A percentile compares a stretch with the other conserved stretches of the same genome.
These are phyloP conservation scores for Auanema sp. DNA, from an alignment of 2,888 invertebrate species.

Conservation along the genomic window DNA sequence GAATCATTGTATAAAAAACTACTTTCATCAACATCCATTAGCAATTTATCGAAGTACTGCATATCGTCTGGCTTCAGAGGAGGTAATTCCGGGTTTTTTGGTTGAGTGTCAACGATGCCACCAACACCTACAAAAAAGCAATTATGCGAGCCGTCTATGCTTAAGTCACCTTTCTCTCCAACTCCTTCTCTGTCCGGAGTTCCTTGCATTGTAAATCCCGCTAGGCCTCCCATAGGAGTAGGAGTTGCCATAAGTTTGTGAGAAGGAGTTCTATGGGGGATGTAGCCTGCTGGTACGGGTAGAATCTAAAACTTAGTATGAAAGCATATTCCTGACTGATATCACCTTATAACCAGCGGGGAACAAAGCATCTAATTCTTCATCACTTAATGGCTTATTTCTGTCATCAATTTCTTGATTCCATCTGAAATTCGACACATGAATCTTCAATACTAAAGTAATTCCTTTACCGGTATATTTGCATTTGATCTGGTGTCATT, in stretches of 20 bases:
- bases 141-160: background rate
- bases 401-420: conserved; percentile 90
- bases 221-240: conserved; percentile 77
- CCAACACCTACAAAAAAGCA: conserved; percentile 42
- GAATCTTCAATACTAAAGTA: background rate
- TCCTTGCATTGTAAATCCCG: conserved; percentile 86
- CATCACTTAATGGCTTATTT: conserved; percentile 91
- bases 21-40: conserved; percentile 97
- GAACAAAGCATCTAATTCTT: conserved; percentile 94
- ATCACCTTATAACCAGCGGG: conserved; percentile 98
- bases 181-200: conserved; percentile 59
- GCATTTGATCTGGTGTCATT: conserved; percentile 98
- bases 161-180: conserved; percentile 49
- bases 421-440: conserved; percentile 65
- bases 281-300: conserved; percentile 90
- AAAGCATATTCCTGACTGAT: no score
- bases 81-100: conserved; percentile 89
- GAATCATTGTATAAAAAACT: conserved; percentile 79
- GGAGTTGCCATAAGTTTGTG: conserved; percentile 96
- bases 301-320: conserved; percentile 69
- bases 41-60: conserved; percentile 97
- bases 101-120: conserved; percentile 80
- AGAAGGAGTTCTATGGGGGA: conserved; percentile 94
- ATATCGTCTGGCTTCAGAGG: conserved; percentile 99
- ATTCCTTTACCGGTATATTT: conserved; percentile 23